Evolutionary conservation across 2,797 vertebrate genomes (phyloP), one percentile per base, ranked within the genome.

Genomic region (Pseudochirops corinnae): DNA sequence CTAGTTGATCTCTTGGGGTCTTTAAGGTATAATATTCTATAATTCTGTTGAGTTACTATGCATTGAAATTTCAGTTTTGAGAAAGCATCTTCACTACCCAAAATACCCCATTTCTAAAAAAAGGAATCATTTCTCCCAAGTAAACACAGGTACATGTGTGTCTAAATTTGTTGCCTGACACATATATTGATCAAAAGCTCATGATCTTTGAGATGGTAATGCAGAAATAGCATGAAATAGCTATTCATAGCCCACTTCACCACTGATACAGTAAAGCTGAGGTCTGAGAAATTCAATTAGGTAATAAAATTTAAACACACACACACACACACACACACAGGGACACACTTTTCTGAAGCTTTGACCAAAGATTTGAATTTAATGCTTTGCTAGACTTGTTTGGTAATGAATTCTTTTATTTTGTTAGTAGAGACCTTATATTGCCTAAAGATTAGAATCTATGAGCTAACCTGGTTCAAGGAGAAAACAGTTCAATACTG

Each of bases 231-330:
- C 31, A 60, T 29, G 28, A 90, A 97, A 94, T 39, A 95, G 58
- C n/a, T 93, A 93, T 97, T 93, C 93, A 97, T 31, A 95, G 56
- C 60, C 90, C 82, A 87, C 67, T 95, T 96, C n/a, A 94, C 58
- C 56, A 16, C 91, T 14, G 96, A 93, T 33, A 95, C 4, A 11
- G 56, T 21, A 91, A 97, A 97, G 91, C 95, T 33, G 39, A 94
- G 96, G 96, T 92, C 92, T 94, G 5, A 90, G 57, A 62, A 90
- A 96, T 96, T 95, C 97, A 96, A 95, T 93, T 95, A 94, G 91
- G 95, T 1, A 92, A 82, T 58, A 94, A 67, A 67, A 67, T 39
- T 18, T 95, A 39, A 92, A 93, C 52, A 95, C 29, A 95, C 95
- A 96, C 18, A n/a, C 62, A 92, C 56, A n/a, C 16, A 33, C 46